phyloP scores from a whole-genome alignment of 2,797 vertebrate species.

The Ambastaia sidthimunki region DNA sequence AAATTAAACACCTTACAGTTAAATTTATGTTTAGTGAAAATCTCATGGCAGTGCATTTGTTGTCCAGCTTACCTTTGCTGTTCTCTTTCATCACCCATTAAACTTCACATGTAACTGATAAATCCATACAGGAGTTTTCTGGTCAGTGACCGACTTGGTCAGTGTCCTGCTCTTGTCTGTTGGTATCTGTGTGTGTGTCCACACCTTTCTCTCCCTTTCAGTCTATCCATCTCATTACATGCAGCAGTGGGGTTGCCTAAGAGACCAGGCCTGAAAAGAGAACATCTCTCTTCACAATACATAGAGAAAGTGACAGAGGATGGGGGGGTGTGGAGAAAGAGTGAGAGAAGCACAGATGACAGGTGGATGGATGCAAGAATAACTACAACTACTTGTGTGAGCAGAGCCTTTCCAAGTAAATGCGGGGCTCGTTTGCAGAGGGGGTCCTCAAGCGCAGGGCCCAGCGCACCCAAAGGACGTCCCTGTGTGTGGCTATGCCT shows the following conservation, averaged over 20 bases:
- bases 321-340: constrained; percentile 56
- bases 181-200: constrained; percentile 54
- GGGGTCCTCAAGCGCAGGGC: too few species aligned
- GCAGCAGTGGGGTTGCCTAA: constrained; percentile 85
- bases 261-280: constrained; percentile 81
- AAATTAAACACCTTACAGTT: not conserved
- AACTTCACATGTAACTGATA: constrained; percentile 35
- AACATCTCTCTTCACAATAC: constrained; percentile 84
- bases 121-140: constrained; percentile 54
- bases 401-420: too few species aligned
- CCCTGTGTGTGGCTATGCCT: constrained; percentile 27
- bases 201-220: constrained; percentile 66
- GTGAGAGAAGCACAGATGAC: constrained; percentile 58
- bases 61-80: constrained; percentile 47
- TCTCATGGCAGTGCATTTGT: not conserved
- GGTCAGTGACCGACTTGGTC: constrained; percentile 69
- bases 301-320: constrained; percentile 80
- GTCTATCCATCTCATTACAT: constrained; percentile 83
- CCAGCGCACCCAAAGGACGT: too few species aligned
- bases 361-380: constrained; percentile 65
- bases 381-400: constrained; percentile 48
- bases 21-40: not conserved
- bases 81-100: constrained; percentile 39
- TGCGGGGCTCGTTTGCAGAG: too few species aligned
- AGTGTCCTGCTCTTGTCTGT: constrained; percentile 55